Conservation (phyloP, 2,797 vertebrate species). For the Diplodus sargus region DNA sequence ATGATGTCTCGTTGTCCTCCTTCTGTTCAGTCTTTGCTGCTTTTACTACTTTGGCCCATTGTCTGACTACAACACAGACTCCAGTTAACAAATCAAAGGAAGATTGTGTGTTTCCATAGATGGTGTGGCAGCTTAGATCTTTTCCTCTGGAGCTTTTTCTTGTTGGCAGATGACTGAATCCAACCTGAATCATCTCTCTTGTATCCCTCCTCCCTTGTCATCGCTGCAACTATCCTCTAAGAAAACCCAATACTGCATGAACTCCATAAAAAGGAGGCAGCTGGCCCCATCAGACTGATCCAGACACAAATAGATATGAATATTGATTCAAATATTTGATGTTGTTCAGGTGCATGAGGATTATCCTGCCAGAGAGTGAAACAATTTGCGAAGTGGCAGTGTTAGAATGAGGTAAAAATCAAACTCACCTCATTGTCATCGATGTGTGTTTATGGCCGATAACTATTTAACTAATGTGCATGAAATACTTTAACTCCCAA, state of each 20-base stretch:
- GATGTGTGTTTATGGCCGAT: slow-evolving; percentile 4
- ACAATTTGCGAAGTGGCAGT: not conserved
- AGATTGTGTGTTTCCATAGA: slow-evolving; percentile 49
- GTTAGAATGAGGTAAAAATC: not conserved
- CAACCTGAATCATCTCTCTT: slow-evolving; percentile 38
- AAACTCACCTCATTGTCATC: not conserved
- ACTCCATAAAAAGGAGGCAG: slow-evolving; percentile 45
- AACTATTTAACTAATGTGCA: slow-evolving; percentile 1
- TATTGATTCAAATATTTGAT: slow-evolving; percentile 41
- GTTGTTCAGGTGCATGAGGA: slow-evolving; percentile 10
- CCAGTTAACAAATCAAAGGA: slow-evolving; percentile 53
- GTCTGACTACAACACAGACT: slow-evolving; percentile 28
- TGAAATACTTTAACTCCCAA: not conserved
- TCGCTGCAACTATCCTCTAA: slow-evolving; percentile 12
- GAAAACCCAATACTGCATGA: slow-evolving; percentile 36
- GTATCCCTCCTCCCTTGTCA: slow-evolving; percentile 43
- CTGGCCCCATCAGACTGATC: slow-evolving; percentile 4
- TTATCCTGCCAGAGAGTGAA: slow-evolving; percentile 9
- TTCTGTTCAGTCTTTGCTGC: slow-evolving; percentile 19
- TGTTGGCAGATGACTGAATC: slow-evolving; percentile 33
- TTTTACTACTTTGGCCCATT: slow-evolving; percentile 39
- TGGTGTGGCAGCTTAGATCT: slow-evolving; percentile 34
- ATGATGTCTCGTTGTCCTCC: slow-evolving; percentile 9
- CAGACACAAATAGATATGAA: slow-evolving; percentile 37
- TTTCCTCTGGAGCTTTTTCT: slow-evolving; percentile 36